Percentiles rank a stretch among this genome's conserved stretches.
phyloP scores from a whole-genome alignment of 2,888 invertebrate genomes.

The Drosophila greeni region DNA sequence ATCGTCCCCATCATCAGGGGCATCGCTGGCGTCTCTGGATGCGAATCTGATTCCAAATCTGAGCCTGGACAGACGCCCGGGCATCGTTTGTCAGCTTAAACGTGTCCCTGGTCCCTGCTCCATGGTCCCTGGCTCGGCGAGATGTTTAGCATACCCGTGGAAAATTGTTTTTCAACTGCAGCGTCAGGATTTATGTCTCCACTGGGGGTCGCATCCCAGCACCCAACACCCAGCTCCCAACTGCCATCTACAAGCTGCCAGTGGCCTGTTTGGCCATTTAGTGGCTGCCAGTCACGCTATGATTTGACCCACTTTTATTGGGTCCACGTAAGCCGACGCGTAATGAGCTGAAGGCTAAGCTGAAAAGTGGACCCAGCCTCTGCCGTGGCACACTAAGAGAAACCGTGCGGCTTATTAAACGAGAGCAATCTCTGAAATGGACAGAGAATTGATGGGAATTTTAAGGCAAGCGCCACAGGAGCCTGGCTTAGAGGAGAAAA shows the following conservation, averaged over 20 bases:
- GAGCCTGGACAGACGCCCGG: slow-evolving; percentile 50
- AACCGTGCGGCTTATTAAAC: background rate
- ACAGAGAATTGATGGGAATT: too few species aligned
- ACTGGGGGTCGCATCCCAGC: slow-evolving; percentile 27
- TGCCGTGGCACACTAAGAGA: background rate
- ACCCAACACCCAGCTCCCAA: slow-evolving; percentile 4
- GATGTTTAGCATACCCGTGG: slow-evolving; percentile 72
- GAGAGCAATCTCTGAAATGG: background rate
- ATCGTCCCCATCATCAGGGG: slow-evolving; percentile 25
- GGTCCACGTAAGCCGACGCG: slow-evolving; percentile 60
- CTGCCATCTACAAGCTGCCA: slow-evolving; percentile 10
- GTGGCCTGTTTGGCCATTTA: slow-evolving; percentile 58
- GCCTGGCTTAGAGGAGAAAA: background rate
- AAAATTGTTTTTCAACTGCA: slow-evolving; percentile 72
- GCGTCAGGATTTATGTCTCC: slow-evolving; percentile 69
- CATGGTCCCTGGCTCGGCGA: slow-evolving; percentile 36
- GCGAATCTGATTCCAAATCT: slow-evolving; percentile 36
- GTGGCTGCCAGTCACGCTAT: slow-evolving; percentile 61
- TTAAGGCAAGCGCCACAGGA: background rate
- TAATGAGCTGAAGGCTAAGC: slow-evolving; percentile 56
- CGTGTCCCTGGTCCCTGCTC: slow-evolving; percentile 33
- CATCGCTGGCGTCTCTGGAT: slow-evolving; percentile 41
- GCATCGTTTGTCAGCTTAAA: slow-evolving; percentile 47
- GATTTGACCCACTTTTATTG: slow-evolving; percentile 64
- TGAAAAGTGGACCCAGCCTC: slow-evolving; percentile 25